Base-by-base conservation (phyloP, 2,888 invertebrate species). In the Apantesis nais region DNA sequence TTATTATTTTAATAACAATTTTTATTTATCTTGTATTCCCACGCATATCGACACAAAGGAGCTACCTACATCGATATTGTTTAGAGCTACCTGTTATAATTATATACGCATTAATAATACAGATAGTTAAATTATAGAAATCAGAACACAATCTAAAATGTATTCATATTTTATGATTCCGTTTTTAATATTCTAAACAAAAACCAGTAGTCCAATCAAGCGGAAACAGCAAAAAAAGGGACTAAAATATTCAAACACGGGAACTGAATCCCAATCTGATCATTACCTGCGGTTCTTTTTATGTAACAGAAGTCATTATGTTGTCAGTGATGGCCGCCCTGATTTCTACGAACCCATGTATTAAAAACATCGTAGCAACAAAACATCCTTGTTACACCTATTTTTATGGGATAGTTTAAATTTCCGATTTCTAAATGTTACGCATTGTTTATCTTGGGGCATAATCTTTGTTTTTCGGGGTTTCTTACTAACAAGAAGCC, bases 271-370 rank as follows among this genome's bases (percentile, higher is more conserved):
- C 74, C 73, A 52, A n/a, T 29, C 64, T 67, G 63, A 74, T 76
- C 78, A 81, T 83, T 83, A 83, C 82, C 82, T 83, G 82, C 76
- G 78, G 82, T 77, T 68, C 72, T 79, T 75, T 79, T 79, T 80
- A 63, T 78, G 68, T 73, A 68, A 74, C 78, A 71, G 71, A 74
- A 76, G 73, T 78, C 78, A 81, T 83, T 83, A 83, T 74, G 48
- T 60, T 76, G 79, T 80, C 80, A 74, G 76, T 68, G 66, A 69
- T 74, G 69, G 76, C 67, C 58, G 80, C 71, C 69, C 74, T 74
- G 79, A 76, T 77, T 82, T 82, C 78, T 76, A 8, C 44, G 76
- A 75, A 76, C 44, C 68, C 62, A 70, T 74, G 72, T 72, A 62
- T 73, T 74, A 79, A 82, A 76, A 74, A 75, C 67, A 74, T 31